Evolutionary conservation across 2,888 invertebrate genomes (phyloP).

Genomic region (Thysanoteuthis rhombus): DNA sequence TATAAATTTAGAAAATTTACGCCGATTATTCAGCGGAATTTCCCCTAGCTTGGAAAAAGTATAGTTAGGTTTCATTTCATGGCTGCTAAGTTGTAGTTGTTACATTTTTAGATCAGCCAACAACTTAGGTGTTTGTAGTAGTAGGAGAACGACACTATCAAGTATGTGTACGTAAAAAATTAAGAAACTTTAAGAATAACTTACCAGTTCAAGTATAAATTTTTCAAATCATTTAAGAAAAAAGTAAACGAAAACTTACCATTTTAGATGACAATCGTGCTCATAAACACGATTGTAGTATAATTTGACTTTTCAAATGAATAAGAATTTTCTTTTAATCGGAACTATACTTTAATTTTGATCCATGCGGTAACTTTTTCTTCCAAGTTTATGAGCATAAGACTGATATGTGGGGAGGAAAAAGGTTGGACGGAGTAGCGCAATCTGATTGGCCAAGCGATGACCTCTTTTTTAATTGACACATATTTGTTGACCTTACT

Average conservation of each 20-base stretch:
- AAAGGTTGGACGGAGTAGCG: background rate
- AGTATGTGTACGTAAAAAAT: too few relatives aligned
- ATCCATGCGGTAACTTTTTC: background rate
- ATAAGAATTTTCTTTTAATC: background rate
- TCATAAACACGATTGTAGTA: background rate
- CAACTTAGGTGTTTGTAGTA: too few relatives aligned
- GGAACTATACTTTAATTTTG: background rate
- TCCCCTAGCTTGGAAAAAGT: too few relatives aligned
- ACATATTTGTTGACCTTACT: background rate
- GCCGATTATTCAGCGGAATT: too few relatives aligned
- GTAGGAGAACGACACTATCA: too few relatives aligned
- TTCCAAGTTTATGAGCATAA: background rate
- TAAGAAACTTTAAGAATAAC: too few relatives aligned
- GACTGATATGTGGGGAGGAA: background rate
- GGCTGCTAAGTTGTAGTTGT: too few relatives aligned
- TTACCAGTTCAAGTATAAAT: too few relatives aligned
- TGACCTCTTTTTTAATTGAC: background rate
- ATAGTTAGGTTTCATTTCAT: too few relatives aligned
- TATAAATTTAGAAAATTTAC: too few relatives aligned
- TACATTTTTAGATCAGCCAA: too few relatives aligned
- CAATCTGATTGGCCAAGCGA: background rate
- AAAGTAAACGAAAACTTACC: background rate
- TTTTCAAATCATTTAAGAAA: background rate
- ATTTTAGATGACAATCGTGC: background rate
- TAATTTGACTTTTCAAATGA: background rate